Base-by-base conservation (phyloP, 2,113 vertebrate species). In the Platysteira castanea region DNA sequence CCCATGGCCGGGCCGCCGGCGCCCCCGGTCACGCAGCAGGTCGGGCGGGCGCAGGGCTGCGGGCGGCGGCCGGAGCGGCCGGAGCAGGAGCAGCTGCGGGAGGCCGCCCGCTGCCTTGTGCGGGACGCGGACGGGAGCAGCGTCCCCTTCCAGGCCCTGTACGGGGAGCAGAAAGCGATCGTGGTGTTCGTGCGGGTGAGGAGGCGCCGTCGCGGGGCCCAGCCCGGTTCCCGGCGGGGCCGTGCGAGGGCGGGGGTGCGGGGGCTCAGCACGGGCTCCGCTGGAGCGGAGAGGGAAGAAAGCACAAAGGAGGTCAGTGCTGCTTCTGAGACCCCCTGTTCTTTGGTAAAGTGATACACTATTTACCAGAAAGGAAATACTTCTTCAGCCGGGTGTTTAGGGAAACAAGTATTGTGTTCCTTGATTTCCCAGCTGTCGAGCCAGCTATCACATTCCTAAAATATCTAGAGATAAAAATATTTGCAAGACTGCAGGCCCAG, bases 111-210 rank as follows among this genome's bases (percentile, higher is more conserved):
- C 80, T 98, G 98, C 87, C 93, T 93, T 1, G 92, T 99, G 83
- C 97, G 97, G 95, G 98, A 99, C 87, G 97, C 96, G 4, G 75
- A 91, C 11, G 99, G 99, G 26, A 90, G 78, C 37, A 86, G 71
- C 46, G 1, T 98, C 39, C 94, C 96, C 4, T 99, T 99, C 94
- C 97, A 96, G 87, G 93, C 91, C 64, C 97, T 99, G 87, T 99
- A 98, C 87, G 69, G 96, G 65, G 97, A 98, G 86, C 98, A 96
- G 69, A 99, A 98, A 91, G 97, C 99, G 1, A 96, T 99, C 81
- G 96, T 99, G 63, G 90, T 99, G 67, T 99, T 99, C 76, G 98
- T 99, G 78, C 97, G 99, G 99, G 99, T 99, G 98, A 98, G 98
- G 33, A 76, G 41, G 57, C 52, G n/a, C 64, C n/a, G 61, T 13